Conservation (phyloP, 2,797 vertebrate genomes). For the Orientallactaga sibirica region DNA sequence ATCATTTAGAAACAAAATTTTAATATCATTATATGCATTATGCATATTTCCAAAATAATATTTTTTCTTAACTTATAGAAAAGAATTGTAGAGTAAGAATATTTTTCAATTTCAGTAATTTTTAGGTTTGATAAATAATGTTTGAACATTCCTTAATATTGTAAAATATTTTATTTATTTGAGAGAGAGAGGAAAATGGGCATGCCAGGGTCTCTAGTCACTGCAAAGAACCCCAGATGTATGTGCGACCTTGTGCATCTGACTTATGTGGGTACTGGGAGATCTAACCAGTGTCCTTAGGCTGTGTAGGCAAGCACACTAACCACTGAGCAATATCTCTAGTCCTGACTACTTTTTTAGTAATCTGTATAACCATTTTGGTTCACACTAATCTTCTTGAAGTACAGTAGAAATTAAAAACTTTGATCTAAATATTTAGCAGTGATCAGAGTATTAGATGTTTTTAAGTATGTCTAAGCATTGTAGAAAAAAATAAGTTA, state of each 20-base stretch:
- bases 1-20: slow-evolving; percentile 26
- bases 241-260: too few species aligned
- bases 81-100: background rate
- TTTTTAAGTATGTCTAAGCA: background rate
- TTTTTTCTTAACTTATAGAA: background rate
- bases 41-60: too few species aligned
- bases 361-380: background rate
- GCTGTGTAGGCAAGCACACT: too few species aligned
- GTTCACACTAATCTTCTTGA: background rate
- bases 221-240: background rate
- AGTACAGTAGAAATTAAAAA: background rate
- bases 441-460: background rate
- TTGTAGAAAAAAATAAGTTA: background rate
- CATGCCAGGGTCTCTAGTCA: too few species aligned
- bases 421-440: background rate
- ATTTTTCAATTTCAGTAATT: background rate
- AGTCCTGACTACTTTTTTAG: background rate
- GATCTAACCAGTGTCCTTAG: too few species aligned
- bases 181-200: too few species aligned
- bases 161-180: background rate
- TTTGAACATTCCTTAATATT: background rate
- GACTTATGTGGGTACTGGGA: too few species aligned
- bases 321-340: too few species aligned
- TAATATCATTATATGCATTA: background rate
- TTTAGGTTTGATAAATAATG: background rate